Base-by-base conservation (phyloP, 2,113 vertebrate genomes). In the Elaphurus davidianus region DNA sequence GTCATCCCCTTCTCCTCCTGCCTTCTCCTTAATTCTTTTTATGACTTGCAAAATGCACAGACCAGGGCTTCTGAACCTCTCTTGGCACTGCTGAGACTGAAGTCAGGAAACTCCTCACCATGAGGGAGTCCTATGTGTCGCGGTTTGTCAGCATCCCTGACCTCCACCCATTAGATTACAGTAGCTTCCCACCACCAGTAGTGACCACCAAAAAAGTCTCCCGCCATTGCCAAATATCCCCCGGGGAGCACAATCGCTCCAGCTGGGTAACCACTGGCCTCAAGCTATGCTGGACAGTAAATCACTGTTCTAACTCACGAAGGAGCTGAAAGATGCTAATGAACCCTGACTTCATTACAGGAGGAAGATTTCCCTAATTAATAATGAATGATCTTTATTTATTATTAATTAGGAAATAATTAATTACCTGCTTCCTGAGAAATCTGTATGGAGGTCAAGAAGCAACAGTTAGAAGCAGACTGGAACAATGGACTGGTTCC, bases 61-160 rank as follows among this genome's bases (percentile, higher is more conserved):
- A 25, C 7, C 21, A 52, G 60, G 33, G 50, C 3, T 21, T 74
- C 33, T 59, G 25, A 25, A 3, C 43, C 59, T 59, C 6, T 45
- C 40, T 50, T 1, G 6, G 40, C 33, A 19, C 4, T 7, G 3
- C 0, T 17, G 23, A 40, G 17, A 3, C 2, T 19, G 16, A 5
- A 81, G 57, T 10, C 30, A 30, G 47, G 6, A 2, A 43, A 2
- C 17, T 47, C 11, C 3, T 67, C 57, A 28, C 45, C 12, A 10
- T 10, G 45, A 23, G 23, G 28, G 30, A 10, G 5, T 25, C 71
- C 55, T 13, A 12, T 1, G 21, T 10, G 0, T 2, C 19, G 6
- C 0, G 1, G 13, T 3, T 33, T 15, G 33, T 11, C 40, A 52
- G 52, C 27, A 60, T 2, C 19, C 40, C 19, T 28, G 10, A 16